Evolutionary conservation across 2,888 invertebrate species (phyloP).

Genomic region (Thalpophila matura): DNA sequence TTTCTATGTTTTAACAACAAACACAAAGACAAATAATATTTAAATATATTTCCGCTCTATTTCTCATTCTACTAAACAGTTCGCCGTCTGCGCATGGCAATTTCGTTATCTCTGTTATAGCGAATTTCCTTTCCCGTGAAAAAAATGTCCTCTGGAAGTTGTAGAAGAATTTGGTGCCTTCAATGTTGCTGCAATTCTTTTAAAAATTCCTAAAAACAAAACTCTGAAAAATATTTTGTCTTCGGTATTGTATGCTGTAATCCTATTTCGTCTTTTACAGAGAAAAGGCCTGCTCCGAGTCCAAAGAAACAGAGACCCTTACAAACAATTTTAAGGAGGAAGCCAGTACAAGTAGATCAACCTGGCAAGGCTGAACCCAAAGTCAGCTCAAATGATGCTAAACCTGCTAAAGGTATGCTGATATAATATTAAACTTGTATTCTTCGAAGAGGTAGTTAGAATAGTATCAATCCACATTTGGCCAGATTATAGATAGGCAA

Average conservation of each 20-base stretch:
- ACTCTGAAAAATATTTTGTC: too few relatives aligned
- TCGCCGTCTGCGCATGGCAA: background rate
- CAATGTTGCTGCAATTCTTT: background rate
- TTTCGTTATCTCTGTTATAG: background rate
- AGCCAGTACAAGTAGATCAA: background rate
- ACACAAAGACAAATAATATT: too few relatives aligned
- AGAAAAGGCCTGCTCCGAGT: constrained; percentile 17
- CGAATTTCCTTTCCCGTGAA: background rate
- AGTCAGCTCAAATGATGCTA: constrained; percentile 10
- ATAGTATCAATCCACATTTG: too few relatives aligned
- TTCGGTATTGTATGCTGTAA: constrained; percentile 13
- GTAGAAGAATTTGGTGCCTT: background rate
- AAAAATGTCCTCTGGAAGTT: background rate
- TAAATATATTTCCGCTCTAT: too few relatives aligned
- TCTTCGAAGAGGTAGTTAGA: too few relatives aligned
- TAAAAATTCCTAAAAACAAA: too few relatives aligned
- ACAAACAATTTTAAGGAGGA: constrained; percentile 17
- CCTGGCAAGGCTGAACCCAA: constrained; percentile 23
- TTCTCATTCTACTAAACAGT: too few relatives aligned
- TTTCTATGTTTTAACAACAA: too few relatives aligned
- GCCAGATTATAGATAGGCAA: too few relatives aligned
- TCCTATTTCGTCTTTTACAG: constrained; percentile 46
- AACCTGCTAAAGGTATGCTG: constrained; percentile 38
- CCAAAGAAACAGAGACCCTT: constrained; percentile 34
- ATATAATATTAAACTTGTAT: too few relatives aligned